Conservation (phyloP, 1,140 invertebrate species). For the Meteorus sp. region DNA sequence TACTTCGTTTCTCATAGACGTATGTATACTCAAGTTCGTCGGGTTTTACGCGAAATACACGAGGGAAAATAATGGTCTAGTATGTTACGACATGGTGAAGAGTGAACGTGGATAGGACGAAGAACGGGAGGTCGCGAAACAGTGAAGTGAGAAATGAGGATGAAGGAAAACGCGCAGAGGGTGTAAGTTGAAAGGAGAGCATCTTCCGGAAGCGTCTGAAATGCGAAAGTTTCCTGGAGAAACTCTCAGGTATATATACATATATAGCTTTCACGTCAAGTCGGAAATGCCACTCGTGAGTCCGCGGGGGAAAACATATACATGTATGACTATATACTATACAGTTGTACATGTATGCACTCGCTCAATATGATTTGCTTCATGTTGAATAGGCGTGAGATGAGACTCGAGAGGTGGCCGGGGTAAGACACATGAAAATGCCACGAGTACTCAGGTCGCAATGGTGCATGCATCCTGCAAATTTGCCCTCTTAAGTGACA, state of each 20-base stretch:
- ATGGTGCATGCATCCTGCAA: not conserved
- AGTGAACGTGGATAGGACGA: not conserved
- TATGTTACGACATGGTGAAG: not conserved
- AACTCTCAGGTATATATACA: constrained; percentile 8
- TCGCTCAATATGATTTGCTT: constrained; percentile 16
- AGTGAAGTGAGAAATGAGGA: too few species aligned
- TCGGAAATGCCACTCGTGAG: constrained; percentile 17
- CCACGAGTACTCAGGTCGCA: constrained; percentile 5
- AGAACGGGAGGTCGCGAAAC: not conserved
- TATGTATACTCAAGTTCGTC: constrained; percentile 7
- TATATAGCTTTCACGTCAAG: too few species aligned
- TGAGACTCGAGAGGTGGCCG: too few species aligned
- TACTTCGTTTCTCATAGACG: constrained; percentile 19
- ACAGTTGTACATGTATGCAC: not conserved
- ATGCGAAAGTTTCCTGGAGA: constrained; percentile 18
- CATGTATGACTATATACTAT: not conserved
- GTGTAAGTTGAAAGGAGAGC: too few species aligned
- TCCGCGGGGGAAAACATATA: not conserved
- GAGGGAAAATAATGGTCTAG: not conserved
- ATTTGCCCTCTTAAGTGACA: not conserved
- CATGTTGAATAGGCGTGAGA: too few species aligned
- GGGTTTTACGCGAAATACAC: not conserved
- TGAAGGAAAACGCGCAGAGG: too few species aligned
- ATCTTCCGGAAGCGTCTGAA: constrained; percentile 17
- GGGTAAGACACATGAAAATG: constrained; percentile 16